Base-by-base conservation (phyloP, 1,140 invertebrate species). In the Babylonia areolata region DNA sequence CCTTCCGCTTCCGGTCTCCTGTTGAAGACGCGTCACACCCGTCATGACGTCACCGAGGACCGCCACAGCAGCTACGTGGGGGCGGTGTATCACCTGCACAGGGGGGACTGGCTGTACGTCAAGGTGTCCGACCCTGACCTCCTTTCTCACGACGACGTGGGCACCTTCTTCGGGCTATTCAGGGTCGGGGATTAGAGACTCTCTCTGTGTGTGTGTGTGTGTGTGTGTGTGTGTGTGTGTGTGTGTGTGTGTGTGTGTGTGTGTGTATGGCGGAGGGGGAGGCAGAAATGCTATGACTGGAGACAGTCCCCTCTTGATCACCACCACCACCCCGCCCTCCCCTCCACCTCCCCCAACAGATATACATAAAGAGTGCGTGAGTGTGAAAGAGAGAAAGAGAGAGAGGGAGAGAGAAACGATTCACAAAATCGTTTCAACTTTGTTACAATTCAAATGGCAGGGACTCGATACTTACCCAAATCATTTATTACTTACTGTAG, bases 61-160 rank as follows among this genome's bases (percentile, higher is more conserved):
- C 58, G 64, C 1, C 82, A 84, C 64, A 73, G 69, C 40, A 84
- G 82, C 23, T 84, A 84, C 82, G 82, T 84, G 40, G 82, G 82
- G 17, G 82, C 64, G 23, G 33, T 84, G 35, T 75, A 75, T 33
- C 37, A 11, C 23, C 40, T 84, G 64, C 39, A 84, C 82, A 42
- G 40, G 64, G 82, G 82, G 9, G 82, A 84, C 82, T 37, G 33
- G 39, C 82, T 84, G 37, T 84, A 40, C 69, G 82, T 84, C 17
- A 33, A 73, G 39, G 69, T 84, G 23, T 75, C 82, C 40, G 5
- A 23, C 15, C 64, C 64, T 33, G 39, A 33, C 35, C 82, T 84
- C 39, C n/a, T 84, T 23, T 84, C 82, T 17, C 35, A 84, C 40
- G 82, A 84, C 28, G 82, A 73, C n/a, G 33, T 69, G 20, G 82